Evolutionary conservation across 1,140 invertebrate species (phyloP), one percentile per base, ranked within the genome.

Genomic region (Doryteuthis pealeii): DNA sequence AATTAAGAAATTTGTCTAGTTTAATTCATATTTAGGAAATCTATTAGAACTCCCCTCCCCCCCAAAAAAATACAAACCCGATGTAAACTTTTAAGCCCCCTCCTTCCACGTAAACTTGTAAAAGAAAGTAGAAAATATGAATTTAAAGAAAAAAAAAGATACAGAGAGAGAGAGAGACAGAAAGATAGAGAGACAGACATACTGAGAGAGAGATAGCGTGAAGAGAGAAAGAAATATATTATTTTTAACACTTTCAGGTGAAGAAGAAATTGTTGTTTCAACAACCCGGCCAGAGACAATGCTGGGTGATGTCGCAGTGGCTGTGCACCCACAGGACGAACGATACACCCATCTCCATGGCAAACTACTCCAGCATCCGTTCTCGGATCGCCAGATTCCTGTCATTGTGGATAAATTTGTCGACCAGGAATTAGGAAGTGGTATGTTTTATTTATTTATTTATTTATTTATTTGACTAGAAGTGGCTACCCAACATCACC

Each of bases 251-350:
- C 22, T 81, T 79, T 31, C 70, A 85, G 6, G 10, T n/a, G 89
- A 92, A 77, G 92, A 95, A 78, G 94, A 94, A 89, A 90, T 99
- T 71, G 89, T 95, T 71, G 95, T 99, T 33, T 96, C 97, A 5
- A 99, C 98, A 4, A 99, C 97, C 15, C 92, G 97, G 82, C 91
- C 98, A 33, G 97, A 99, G 90, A 99, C 98, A 0, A 99, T 99
- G 96, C 88, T 99, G 0, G 98, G 96, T 8, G 98, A 99, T 88
- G 94, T 94, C 0, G 98, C 96, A 15, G 92, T 99, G 28, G 96
- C 96, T 67, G 96, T 99, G 0, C 94, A 99, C 90, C 97, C 98
- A 5, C 90, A 95, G 43, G 97, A 99, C 88, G 62, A 81, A 5
- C 89, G 91, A n/a, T 91, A 90, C 77, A 79, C 79, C 62, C 83